These are phyloP conservation scores for Clupea harengus DNA, from an alignment of 2,113 vertebrate species.

Conservation along the genomic window DNA sequence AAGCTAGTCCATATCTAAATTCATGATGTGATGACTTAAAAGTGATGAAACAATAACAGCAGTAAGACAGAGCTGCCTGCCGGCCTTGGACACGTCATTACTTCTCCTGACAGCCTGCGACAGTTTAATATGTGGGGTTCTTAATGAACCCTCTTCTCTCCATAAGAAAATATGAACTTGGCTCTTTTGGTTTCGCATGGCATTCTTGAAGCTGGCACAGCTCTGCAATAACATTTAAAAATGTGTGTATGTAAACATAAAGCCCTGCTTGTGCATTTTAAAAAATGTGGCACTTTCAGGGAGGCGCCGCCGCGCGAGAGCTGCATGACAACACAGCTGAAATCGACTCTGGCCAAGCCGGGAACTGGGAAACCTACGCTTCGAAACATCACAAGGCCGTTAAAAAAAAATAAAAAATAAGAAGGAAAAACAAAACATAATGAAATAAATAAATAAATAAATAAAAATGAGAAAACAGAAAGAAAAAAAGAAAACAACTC, in stretches of 20 bases:
- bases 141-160: slow-evolving; percentile 11
- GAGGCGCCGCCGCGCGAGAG: slow-evolving; percentile 17
- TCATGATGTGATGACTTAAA: not conserved
- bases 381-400: slow-evolving; percentile 25
- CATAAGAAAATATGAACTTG: slow-evolving; percentile 3
- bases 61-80: not conserved
- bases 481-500: not conserved
- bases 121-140: slow-evolving; percentile 17
- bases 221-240: slow-evolving; percentile 32
- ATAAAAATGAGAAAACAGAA: not conserved
- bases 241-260: slow-evolving; percentile 28
- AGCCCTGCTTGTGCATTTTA: slow-evolving; percentile 25
- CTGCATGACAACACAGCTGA: slow-evolving; percentile 31
- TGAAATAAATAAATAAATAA: not conserved
- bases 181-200: slow-evolving; percentile 1
- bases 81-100: not conserved
- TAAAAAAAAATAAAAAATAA: slow-evolving; percentile 28
- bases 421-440: slow-evolving; percentile 16
- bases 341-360: not conserved
- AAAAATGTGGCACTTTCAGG: slow-evolving; percentile 26
- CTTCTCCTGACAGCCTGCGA: not conserved
- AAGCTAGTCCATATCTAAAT: not conserved
- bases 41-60: not conserved
- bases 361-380: slow-evolving; percentile 23
- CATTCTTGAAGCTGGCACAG: not conserved